phyloP scores from a whole-genome alignment of 2,888 invertebrate genomes.

The Patella ulyssiponensis region DNA sequence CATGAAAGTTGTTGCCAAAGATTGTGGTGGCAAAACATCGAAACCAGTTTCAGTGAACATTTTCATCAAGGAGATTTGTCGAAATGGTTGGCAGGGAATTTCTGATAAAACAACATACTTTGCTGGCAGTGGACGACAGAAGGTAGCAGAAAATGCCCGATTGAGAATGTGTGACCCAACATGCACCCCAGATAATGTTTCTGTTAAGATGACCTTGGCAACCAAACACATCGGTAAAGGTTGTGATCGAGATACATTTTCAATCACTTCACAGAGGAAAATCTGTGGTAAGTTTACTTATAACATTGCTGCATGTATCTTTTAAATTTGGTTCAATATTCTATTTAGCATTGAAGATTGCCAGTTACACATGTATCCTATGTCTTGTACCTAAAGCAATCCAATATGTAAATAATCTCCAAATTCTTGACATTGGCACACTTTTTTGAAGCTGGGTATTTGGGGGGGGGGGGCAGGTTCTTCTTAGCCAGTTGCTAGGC shows the following conservation, averaged over 20 bases:
- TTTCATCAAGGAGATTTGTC: slow-evolving; percentile 88
- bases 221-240: slow-evolving; percentile 94
- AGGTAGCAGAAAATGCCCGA: slow-evolving; percentile 84
- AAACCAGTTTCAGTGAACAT: slow-evolving; percentile 96
- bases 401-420: too few relatives aligned
- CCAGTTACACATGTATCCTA: too few relatives aligned
- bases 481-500: too few relatives aligned
- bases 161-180: slow-evolving; percentile 69
- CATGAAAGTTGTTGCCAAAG: slow-evolving; percentile 88
- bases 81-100: slow-evolving; percentile 85
- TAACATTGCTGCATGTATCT: too few relatives aligned
- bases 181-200: slow-evolving; percentile 73
- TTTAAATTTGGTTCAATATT: too few relatives aligned
- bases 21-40: slow-evolving; percentile 96
- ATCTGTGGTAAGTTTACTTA: slow-evolving; percentile 79
- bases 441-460: too few relatives aligned
- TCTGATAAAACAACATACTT: slow-evolving; percentile 90
- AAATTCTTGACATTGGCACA: too few relatives aligned
- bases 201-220: slow-evolving; percentile 78
- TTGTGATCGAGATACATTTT: slow-evolving; percentile 95
- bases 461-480: too few relatives aligned
- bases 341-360: too few relatives aligned
- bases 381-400: too few relatives aligned
- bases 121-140: slow-evolving; percentile 85
- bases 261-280: slow-evolving; percentile 86